Evolutionary conservation across 1,140 invertebrate genomes (phyloP).

Genomic region (Physella acuta): DNA sequence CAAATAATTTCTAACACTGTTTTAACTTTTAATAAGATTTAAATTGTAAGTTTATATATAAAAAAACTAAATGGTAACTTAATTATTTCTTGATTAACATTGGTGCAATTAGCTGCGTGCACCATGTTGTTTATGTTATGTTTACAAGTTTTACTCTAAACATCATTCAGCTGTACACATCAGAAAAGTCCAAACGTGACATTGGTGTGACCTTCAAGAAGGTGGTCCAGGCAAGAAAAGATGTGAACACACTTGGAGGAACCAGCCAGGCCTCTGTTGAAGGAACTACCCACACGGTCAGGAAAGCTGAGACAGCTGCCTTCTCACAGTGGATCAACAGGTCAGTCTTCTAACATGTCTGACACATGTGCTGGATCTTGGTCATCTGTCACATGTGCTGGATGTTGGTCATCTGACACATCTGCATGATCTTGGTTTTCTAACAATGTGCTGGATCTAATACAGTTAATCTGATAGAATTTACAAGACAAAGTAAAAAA

Average conservation of each 20-base stretch:
- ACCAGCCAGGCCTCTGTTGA: conserved; percentile 93
- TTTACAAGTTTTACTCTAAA: no score
- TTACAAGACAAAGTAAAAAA: no score
- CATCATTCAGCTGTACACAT: conserved; percentile 74
- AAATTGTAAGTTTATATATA: no score
- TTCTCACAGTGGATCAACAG: conserved; percentile 99
- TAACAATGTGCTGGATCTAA: background rate
- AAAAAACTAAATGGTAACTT: no score
- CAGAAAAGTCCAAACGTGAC: conserved; percentile 83
- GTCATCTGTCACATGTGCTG: no score
- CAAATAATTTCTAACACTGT: no score
- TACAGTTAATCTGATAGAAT: no score
- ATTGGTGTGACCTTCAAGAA: conserved; percentile 88
- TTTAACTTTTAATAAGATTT: no score
- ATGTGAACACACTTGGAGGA: conserved; percentile 87
- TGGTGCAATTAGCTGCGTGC: no score
- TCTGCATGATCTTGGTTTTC: background rate
- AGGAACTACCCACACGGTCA: conserved; percentile 72
- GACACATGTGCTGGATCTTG: background rate
- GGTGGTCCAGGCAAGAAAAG: conserved; percentile 88
- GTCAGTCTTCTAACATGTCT: conserved; percentile 51
- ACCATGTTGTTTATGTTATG: no score
- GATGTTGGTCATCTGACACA: background rate
- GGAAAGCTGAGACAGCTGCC: conserved; percentile 94
- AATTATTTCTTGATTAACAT: no score